Evolutionary conservation across 2,113 vertebrate species (phyloP).

Genomic region (Pangasianodon gigas): DNA sequence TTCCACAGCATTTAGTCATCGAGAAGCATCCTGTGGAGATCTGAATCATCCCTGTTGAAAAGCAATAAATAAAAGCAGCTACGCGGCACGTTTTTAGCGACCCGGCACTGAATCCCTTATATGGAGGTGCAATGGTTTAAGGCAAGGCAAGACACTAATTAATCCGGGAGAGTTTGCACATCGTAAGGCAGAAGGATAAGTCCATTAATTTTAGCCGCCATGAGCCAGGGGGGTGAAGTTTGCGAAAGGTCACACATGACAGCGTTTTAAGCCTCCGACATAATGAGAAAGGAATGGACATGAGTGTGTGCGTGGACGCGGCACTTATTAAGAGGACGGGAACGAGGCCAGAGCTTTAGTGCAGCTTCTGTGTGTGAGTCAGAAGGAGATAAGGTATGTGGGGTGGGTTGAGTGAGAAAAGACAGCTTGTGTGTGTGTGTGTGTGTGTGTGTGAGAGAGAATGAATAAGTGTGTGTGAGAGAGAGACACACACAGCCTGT

Average conservation of each 20-base stretch:
- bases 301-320: constrained; percentile 43
- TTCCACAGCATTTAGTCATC: neutral
- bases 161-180: constrained; percentile 48
- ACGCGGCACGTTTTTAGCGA: neutral
- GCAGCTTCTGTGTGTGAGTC: constrained; percentile 8
- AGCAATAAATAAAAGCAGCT: neutral
- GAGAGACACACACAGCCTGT: neutral
- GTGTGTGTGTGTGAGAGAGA: neutral
- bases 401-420: neutral
- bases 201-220: constrained; percentile 48
- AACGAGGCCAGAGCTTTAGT: constrained; percentile 33
- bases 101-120: neutral
- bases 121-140: constrained; percentile 39
- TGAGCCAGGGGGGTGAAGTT: constrained; percentile 34
- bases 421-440: constrained; percentile 26
- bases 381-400: constrained; percentile 16
- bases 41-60: neutral
- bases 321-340: constrained; percentile 47
- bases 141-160: constrained; percentile 52
- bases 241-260: constrained; percentile 62
- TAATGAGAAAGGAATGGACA: constrained; percentile 55
- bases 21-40: neutral
- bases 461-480: constrained; percentile 16
- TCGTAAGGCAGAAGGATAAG: constrained; percentile 50
- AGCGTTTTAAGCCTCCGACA: constrained; percentile 55